A percentile compares a stretch with the other conserved stretches of the same genome.
These are phyloP conservation scores for Phycodurus eques DNA, from an alignment of 2,113 vertebrate genomes.

Conservation along the genomic window DNA sequence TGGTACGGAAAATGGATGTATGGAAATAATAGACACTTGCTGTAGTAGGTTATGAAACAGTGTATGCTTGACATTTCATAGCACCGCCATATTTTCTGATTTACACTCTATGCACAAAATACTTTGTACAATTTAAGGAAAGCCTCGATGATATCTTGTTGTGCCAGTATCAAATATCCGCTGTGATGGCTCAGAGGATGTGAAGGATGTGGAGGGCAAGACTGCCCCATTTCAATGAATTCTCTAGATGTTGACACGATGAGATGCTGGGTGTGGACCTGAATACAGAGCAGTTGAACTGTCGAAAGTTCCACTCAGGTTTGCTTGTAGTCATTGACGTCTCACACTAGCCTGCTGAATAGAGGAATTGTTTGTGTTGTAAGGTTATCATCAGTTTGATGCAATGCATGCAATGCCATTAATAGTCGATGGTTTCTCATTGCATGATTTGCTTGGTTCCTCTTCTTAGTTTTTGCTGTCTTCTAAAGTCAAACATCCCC, in stretches of 20 bases:
- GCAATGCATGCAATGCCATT: slow-evolving; percentile 20
- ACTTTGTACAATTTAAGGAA: slow-evolving; percentile 17
- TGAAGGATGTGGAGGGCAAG: slow-evolving; percentile 29
- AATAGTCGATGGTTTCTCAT: slow-evolving; percentile 19
- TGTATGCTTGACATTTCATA: not conserved
- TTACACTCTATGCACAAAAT: not conserved
- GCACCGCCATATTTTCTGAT: not conserved
- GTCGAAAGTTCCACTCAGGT: slow-evolving; percentile 38
- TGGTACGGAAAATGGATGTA: not conserved
- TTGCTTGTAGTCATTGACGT: slow-evolving; percentile 32
- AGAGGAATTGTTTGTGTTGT: slow-evolving; percentile 20
- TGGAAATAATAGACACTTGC: not conserved
- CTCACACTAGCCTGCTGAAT: slow-evolving; percentile 8
- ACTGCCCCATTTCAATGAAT: slow-evolving; percentile 56
- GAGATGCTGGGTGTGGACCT: slow-evolving; percentile 39
- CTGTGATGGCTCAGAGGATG: slow-evolving; percentile 33
- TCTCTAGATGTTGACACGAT: slow-evolving; percentile 50
- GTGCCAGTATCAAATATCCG: slow-evolving; percentile 46
- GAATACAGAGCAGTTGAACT: slow-evolving; percentile 51
- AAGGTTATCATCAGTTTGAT: slow-evolving; percentile 22
- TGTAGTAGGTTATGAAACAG: not conserved
- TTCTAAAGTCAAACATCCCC: slow-evolving; percentile 27
- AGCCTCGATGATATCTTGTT: slow-evolving; percentile 38
- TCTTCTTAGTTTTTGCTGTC: slow-evolving; percentile 38
- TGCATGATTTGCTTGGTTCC: slow-evolving; percentile 41